Percentiles rank a stretch among this genome's conserved stretches.
Evolutionary conservation across 1,140 invertebrate genomes (phyloP).

Genomic region (Plectrocnemia conspersa): DNA sequence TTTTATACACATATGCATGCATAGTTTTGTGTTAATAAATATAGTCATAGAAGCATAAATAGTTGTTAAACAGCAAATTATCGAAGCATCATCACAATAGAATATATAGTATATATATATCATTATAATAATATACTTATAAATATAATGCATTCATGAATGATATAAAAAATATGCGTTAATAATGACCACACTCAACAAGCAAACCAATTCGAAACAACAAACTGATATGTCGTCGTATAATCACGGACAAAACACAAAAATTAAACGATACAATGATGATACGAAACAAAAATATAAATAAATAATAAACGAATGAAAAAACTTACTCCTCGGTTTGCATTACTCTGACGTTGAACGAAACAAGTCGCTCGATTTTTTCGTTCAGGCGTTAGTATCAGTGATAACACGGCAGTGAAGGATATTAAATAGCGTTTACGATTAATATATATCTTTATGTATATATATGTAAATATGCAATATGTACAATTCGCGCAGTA

Average conservation of each 20-base stretch:
- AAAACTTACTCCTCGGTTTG: conserved; percentile 22
- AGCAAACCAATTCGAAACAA: conserved; percentile 1
- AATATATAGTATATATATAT: background rate
- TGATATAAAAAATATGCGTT: background rate
- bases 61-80: conserved; percentile 5
- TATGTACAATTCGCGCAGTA: conserved; percentile 15
- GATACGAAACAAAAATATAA: conserved; percentile 8
- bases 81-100: too few species aligned
- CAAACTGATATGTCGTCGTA: background rate
- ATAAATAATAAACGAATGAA: conserved; percentile 17
- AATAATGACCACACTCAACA: background rate
- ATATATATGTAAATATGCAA: background rate
- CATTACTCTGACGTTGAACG: conserved; percentile 11
- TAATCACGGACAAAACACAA: background rate
- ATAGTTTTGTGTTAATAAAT: too few species aligned
- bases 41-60: too few species aligned
- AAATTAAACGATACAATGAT: conserved; percentile 4
- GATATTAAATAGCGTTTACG: background rate
- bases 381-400: background rate
- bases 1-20: background rate
- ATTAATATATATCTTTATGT: background rate
- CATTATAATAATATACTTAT: background rate
- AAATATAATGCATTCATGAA: conserved; percentile 3
- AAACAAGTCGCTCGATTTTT: background rate
- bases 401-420: background rate